These are phyloP conservation scores for Pseudonaja textilis DNA, from an alignment of 2,113 vertebrate genomes.

Conservation along the genomic window DNA sequence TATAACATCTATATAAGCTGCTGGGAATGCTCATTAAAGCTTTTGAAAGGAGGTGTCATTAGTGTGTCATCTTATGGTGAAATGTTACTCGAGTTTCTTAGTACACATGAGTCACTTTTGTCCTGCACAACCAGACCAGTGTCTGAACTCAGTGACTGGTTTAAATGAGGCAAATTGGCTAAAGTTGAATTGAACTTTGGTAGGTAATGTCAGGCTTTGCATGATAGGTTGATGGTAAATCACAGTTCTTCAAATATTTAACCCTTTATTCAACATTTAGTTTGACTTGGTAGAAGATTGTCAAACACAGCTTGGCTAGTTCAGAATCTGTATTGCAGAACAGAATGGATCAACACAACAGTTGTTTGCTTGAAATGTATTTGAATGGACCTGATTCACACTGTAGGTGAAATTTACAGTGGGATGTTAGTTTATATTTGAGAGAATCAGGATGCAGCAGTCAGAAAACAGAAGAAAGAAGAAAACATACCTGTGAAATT, in stretches of 20 bases:
- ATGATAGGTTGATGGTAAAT: neutral
- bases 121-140: neutral
- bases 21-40: neutral
- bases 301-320: neutral
- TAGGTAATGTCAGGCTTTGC: neutral
- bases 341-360: neutral
- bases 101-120: neutral
- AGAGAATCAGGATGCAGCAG: neutral
- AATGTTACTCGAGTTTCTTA: neutral
- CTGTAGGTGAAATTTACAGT: neutral
- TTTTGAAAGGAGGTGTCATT: neutral
- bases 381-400: neutral
- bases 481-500: neutral
- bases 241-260: neutral
- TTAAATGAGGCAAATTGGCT: neutral
- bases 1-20: neutral
- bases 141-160: neutral
- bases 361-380: neutral
- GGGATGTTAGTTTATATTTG: neutral
- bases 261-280: neutral
- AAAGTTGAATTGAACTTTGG: neutral
- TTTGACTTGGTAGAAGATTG: neutral
- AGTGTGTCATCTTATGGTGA: neutral
- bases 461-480: neutral
- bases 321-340: neutral